Percentiles rank a stretch among this genome's conserved stretches.
Conservation (phyloP, 2,888 invertebrate genomes). For the Diarsia brunnea region DNA sequence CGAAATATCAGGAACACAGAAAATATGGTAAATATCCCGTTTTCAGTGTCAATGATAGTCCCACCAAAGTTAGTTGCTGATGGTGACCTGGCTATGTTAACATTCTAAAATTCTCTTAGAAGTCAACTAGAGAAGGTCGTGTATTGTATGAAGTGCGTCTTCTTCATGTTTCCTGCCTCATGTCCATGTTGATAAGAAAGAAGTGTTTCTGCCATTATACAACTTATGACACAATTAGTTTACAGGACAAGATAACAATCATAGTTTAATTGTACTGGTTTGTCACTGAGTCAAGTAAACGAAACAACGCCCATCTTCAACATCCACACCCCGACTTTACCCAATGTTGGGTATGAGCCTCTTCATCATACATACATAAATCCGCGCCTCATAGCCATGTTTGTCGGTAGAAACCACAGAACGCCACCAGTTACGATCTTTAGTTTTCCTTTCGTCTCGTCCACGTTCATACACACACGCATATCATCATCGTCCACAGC, state of each 20-base stretch:
- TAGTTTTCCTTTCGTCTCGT: not conserved
- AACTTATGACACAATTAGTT: slow-evolving; percentile 43
- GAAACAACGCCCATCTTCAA: not conserved
- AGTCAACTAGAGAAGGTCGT: not conserved
- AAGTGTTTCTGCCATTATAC: slow-evolving; percentile 5
- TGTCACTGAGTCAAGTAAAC: slow-evolving; percentile 13
- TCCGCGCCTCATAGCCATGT: not conserved
- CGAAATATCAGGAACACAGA: too few species aligned
- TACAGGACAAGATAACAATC: slow-evolving; percentile 39
- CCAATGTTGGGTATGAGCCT: not conserved
- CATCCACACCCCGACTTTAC: not conserved
- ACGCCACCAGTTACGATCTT: not conserved
- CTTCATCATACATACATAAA: not conserved
- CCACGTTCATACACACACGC: not conserved
- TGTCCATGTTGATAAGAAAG: slow-evolving; percentile 13
- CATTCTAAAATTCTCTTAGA: not conserved
- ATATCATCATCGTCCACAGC: too few species aligned
- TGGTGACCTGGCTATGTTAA: too few species aligned
- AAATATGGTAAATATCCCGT: too few species aligned
- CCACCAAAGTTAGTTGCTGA: not conserved
- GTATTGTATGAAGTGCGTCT: not conserved
- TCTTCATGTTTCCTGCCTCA: not conserved
- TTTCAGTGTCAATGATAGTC: too few species aligned
- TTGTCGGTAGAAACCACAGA: not conserved
- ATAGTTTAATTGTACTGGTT: slow-evolving; percentile 17